Conservation (phyloP, 2,888 invertebrate species). For the Hydriomena furcata region DNA sequence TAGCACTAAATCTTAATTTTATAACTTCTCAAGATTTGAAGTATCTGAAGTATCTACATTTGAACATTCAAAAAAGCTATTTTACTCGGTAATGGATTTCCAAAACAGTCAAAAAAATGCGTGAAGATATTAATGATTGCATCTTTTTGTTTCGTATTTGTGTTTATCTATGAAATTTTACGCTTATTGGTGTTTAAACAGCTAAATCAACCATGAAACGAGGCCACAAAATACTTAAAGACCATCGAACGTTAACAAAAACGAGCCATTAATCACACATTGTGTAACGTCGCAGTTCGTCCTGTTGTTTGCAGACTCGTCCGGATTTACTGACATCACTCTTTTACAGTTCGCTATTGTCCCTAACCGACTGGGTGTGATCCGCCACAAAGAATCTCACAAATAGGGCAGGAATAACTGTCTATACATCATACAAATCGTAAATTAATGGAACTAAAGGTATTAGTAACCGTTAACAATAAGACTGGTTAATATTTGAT, state of each 20-base stretch:
- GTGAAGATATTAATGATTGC: constrained; percentile 24
- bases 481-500: background rate
- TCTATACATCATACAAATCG: constrained; percentile 72
- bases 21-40: constrained; percentile 34
- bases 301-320: constrained; percentile 75
- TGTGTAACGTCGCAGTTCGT: constrained; percentile 67
- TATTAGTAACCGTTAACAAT: constrained; percentile 26
- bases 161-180: constrained; percentile 64
- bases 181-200: constrained; percentile 71
- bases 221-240: constrained; percentile 76
- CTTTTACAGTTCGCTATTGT: constrained; percentile 70
- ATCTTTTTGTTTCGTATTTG: constrained; percentile 52
- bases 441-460: constrained; percentile 54
- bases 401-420: constrained; percentile 73
- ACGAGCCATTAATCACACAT: constrained; percentile 79
- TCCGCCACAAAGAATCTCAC: constrained; percentile 66
- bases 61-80: constrained; percentile 28
- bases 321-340: constrained; percentile 64
- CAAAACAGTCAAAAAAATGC: constrained; percentile 24
- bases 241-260: constrained; percentile 76
- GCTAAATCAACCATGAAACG: constrained; percentile 79
- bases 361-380: constrained; percentile 77
- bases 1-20: constrained; percentile 48
- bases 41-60: constrained; percentile 18
- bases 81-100: constrained; percentile 24